Percentiles rank a stretch among this genome's conserved stretches.
Conservation (phyloP, 2,113 vertebrate species). For the Bos javanicus region DNA sequence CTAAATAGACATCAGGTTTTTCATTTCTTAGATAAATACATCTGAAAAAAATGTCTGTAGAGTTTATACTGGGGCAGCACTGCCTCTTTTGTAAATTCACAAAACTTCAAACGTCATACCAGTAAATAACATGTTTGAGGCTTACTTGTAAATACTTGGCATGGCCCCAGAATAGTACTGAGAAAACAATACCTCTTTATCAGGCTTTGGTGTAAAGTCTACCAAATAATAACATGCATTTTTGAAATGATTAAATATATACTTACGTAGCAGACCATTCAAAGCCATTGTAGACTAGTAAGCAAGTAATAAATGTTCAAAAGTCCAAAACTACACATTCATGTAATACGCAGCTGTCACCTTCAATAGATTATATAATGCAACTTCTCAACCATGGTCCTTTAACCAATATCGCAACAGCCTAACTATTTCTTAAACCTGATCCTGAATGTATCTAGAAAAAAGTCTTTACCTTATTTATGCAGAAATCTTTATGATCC, state of each 20-base stretch:
- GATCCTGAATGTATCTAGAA: neutral
- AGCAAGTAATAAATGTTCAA: conserved; percentile 78
- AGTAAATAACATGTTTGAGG: conserved; percentile 82
- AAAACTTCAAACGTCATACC: conserved; percentile 76
- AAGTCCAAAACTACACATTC: conserved; percentile 78
- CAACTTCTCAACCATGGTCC: conserved; percentile 65
- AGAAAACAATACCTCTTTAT: conserved; percentile 78
- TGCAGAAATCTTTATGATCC: neutral
- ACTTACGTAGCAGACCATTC: conserved; percentile 74
- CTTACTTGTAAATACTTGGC: conserved; percentile 78
- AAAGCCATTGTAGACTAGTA: conserved; percentile 77
- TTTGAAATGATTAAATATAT: conserved; percentile 67
- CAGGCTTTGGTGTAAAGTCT: conserved; percentile 76
- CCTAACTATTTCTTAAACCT: conserved; percentile 31
- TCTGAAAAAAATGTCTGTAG: neutral
- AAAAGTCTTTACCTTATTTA: neutral
- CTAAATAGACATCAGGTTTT: neutral
- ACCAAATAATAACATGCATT: conserved; percentile 76
- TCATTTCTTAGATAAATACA: neutral
- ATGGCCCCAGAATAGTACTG: conserved; percentile 69
- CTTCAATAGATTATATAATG: conserved; percentile 77
- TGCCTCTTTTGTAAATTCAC: conserved; percentile 70
- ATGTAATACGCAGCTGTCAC: conserved; percentile 75
- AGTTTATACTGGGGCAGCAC: conserved; percentile 47
- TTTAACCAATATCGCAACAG: conserved; percentile 64